A percentile compares a stretch with the other conserved stretches of the same genome.
Conservation (phyloP, 2,113 vertebrate genomes). For the Seriola rivoliana region DNA sequence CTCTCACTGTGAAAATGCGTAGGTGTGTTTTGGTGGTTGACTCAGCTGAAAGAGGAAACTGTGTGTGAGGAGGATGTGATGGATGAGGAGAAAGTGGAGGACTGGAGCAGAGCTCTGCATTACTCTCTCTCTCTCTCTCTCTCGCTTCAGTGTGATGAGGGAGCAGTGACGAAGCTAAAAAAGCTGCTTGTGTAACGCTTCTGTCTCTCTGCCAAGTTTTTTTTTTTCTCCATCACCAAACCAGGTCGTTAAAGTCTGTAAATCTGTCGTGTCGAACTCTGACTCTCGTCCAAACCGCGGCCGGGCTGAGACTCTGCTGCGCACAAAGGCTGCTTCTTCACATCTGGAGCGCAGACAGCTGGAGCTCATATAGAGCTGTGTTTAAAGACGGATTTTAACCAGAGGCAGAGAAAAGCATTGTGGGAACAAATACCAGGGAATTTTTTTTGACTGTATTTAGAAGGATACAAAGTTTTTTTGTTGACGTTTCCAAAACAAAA, state of each 20-base stretch:
- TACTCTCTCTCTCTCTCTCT: background rate
- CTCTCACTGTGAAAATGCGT: too few relatives aligned
- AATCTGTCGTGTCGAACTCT: slow-evolving; percentile 42
- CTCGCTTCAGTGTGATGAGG: background rate
- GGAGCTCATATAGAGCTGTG: background rate
- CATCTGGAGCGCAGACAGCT: slow-evolving; percentile 41
- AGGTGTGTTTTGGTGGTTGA: too few relatives aligned
- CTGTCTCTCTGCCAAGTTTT: slow-evolving; percentile 24
- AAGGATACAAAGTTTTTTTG: too few relatives aligned
- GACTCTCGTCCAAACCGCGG: slow-evolving; percentile 35
- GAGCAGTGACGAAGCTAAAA: slow-evolving; percentile 17
- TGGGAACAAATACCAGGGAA: too few relatives aligned
- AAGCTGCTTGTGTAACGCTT: slow-evolving; percentile 45
- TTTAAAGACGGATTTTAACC: background rate
- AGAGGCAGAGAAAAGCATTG: background rate
- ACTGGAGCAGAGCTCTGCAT: background rate
- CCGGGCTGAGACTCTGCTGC: background rate
- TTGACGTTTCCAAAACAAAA: too few relatives aligned
- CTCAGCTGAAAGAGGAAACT: too few relatives aligned
- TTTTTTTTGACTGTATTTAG: too few relatives aligned
- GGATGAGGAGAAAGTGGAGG: background rate
- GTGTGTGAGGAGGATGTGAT: too few relatives aligned
- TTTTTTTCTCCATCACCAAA: background rate
- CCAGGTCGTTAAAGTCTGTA: slow-evolving; percentile 7
- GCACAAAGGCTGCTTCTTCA: slow-evolving; percentile 16